Base-by-base conservation (phyloP, 1,140 invertebrate species). In the Hylaeus anthracinus region DNA sequence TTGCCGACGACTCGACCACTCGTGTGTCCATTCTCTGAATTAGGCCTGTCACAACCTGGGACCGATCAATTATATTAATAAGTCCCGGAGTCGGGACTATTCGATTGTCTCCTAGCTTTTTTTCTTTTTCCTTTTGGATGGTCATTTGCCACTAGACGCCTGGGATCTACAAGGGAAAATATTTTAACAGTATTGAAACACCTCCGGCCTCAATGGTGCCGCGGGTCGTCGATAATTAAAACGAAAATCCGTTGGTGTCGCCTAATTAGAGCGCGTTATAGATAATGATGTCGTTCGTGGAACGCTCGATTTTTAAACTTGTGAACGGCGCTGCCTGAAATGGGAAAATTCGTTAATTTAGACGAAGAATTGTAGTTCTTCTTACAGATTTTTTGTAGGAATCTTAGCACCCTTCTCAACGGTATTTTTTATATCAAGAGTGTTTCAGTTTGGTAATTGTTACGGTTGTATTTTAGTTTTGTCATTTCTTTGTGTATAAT, bases 11-110 rank as follows among this genome's bases (percentile, higher is more conserved):
- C 41, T 82, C 43, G 26, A 26, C 26, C 26, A 26, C 26, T 26
- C 26, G 26, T 69, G 14, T 64, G 79, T 51, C 55, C 43, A 53
- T 75, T 90, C 88, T 88, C 76, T 89, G 72, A 82, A 78, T 88
- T 83, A 88, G 55, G 72, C 79, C 84, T 88, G 88, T 88, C 86
- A 81, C 82, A 64, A 66, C 65, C 71, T 64, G 81, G 74, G 83
- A 84, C 78, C 86, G 81, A 89, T 89, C 86, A 89, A 89, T 89
- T 88, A 88, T 86, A 86, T 82, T 83, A 82, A 82, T 79, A 86
- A 88, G 79, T 82, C 60, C 45, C 41, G 15, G 48, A 74, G 37
- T 73, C 39, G 69, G 55, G 37, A n/a, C 51, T 79, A 37, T 55
- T 73, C 55, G 43, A 53, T 70, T 63, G 39, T 64, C 82, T 55